Conservation (phyloP, 2,113 vertebrate species). For the Oxygymnocypris stewartii region DNA sequence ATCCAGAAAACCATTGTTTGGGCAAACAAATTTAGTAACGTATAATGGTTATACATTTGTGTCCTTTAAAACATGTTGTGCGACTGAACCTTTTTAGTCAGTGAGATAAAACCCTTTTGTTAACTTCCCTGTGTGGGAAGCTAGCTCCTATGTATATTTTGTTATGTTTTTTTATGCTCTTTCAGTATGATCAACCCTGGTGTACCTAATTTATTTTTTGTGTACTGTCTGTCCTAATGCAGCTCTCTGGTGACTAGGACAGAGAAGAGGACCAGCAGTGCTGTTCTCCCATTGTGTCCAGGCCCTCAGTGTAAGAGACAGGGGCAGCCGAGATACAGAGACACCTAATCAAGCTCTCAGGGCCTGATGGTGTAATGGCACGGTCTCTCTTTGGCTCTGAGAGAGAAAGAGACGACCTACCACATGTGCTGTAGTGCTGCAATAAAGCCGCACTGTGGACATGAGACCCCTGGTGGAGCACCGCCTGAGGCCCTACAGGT, state of each 20-base stretch:
- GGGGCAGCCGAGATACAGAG: background rate
- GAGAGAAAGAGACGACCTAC: slow-evolving; percentile 10
- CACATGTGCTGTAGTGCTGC: slow-evolving; percentile 24
- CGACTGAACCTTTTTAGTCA: background rate
- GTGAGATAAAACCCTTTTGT: background rate
- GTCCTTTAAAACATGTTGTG: background rate
- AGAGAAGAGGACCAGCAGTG: background rate
- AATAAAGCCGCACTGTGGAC: slow-evolving; percentile 34
- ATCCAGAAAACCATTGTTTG: too few species aligned
- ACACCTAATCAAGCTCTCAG: slow-evolving; percentile 41
- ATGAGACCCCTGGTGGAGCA: slow-evolving; percentile 44
- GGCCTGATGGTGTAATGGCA: slow-evolving; percentile 34
- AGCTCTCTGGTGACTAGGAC: background rate
- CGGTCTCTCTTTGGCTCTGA: slow-evolving; percentile 15
- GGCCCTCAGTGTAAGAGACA: slow-evolving; percentile 18
- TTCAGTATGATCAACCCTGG: background rate
- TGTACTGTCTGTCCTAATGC: slow-evolving; percentile 37
- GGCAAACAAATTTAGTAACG: background rate
- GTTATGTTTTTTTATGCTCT: background rate
- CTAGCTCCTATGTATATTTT: background rate
- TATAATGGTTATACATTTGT: background rate
- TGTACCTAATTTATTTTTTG: slow-evolving; percentile 16
- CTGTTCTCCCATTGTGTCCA: slow-evolving; percentile 14
- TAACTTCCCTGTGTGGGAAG: background rate
- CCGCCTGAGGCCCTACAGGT: slow-evolving; percentile 45